These are phyloP conservation scores for Turnix velox DNA, from an alignment of 2,113 vertebrate genomes.

Conservation along the genomic window DNA sequence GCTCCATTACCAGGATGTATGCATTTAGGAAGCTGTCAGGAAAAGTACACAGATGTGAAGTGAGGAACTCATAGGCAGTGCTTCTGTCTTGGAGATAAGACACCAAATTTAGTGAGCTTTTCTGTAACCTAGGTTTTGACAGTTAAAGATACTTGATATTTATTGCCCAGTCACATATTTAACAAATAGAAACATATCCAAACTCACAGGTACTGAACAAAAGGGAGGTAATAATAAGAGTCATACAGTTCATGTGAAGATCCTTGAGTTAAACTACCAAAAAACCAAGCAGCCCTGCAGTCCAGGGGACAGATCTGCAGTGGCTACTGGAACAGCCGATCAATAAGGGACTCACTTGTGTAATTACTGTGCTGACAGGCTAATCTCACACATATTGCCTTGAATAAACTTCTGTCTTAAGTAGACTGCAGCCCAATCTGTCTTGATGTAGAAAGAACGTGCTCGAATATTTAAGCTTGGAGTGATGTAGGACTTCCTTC, in stretches of 20 bases:
- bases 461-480: neutral
- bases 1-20: neutral
- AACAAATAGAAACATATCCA: neutral
- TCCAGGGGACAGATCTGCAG: neutral
- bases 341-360: neutral
- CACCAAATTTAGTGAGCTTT: neutral
- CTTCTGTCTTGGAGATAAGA: neutral
- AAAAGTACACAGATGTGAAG: neutral
- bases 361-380: neutral
- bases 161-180: neutral
- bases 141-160: neutral
- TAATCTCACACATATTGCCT: neutral
- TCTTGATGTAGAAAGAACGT: neutral
- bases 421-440: neutral
- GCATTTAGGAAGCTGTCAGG: neutral
- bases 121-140: neutral
- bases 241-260: neutral
- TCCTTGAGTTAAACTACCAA: neutral
- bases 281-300: neutral
- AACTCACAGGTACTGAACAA: neutral
- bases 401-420: neutral
- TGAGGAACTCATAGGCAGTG: neutral
- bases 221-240: neutral
- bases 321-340: neutral
- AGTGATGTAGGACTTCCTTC: accelerated